Evolutionary conservation across 2,113 vertebrate species (phyloP).

Genomic region (Accipiter cooperii): DNA sequence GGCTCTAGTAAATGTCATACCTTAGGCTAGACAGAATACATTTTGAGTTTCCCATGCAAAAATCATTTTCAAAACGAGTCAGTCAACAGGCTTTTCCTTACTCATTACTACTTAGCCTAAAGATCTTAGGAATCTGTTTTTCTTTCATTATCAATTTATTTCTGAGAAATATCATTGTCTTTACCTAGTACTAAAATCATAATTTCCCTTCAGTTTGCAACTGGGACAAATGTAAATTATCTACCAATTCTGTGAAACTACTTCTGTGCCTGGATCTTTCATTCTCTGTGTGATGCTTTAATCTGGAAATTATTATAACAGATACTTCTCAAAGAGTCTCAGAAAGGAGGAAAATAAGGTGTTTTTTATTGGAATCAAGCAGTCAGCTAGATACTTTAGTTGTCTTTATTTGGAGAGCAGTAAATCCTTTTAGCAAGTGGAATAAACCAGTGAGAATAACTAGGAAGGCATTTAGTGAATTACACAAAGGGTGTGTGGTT

Average conservation of each 20-base stretch:
- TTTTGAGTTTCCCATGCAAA: conserved; percentile 68
- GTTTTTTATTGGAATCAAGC: conserved; percentile 16
- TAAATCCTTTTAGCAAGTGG: conserved; percentile 58
- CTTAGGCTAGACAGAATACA: conserved; percentile 69
- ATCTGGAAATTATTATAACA: conserved; percentile 54
- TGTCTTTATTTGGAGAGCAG: conserved; percentile 49
- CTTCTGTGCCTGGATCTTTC: conserved; percentile 38
- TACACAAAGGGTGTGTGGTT: conserved; percentile 74
- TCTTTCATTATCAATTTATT: conserved; percentile 71
- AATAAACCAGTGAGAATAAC: conserved; percentile 60
- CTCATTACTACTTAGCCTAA: conserved; percentile 71
- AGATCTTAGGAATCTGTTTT: conserved; percentile 65
- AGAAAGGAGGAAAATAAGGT: not conserved
- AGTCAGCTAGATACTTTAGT: not conserved
- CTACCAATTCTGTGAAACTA: conserved; percentile 13
- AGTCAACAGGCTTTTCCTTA: conserved; percentile 72
- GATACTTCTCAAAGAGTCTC: conserved; percentile 27
- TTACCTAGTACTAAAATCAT: conserved; percentile 39
- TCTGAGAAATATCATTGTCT: conserved; percentile 59
- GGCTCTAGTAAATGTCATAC: conserved; percentile 74
- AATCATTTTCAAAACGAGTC: conserved; percentile 68
- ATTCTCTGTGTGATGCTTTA: conserved; percentile 18
- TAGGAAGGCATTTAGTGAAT: conserved; percentile 64
- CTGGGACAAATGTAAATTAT: conserved; percentile 34
- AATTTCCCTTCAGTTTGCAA: conserved; percentile 60